Evolutionary conservation across 92 coral and sea anemone genomes (phyloP).

Genomic region (Phenganax subtilis): DNA sequence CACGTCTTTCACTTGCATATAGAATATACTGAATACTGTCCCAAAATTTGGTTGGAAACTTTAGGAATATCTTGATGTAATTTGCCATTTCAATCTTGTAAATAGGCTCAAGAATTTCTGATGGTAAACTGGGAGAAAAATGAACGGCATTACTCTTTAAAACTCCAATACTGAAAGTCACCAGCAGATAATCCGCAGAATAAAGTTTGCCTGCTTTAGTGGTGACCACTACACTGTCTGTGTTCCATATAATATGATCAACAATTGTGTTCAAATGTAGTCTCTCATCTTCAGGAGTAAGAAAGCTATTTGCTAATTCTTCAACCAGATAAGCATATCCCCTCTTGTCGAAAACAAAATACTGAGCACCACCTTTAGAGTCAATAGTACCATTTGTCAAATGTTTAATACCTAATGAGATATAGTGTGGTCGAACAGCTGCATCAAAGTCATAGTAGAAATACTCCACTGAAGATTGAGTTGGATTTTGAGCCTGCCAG

Average conservation of each 20-base stretch:
- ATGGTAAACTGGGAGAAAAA: slow-evolving; percentile 60
- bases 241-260: slow-evolving; percentile 48
- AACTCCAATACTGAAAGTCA: slow-evolving; percentile 82
- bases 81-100: slow-evolving; percentile 70
- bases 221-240: slow-evolving; percentile 49
- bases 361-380: slow-evolving; percentile 50
- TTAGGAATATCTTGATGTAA: slow-evolving; percentile 76
- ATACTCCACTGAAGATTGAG: slow-evolving; percentile 56
- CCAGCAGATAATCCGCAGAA: slow-evolving; percentile 61
- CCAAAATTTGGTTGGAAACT: slow-evolving; percentile 76
- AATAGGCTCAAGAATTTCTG: slow-evolving; percentile 67
- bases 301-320: slow-evolving; percentile 59
- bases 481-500: slow-evolving; percentile 61
- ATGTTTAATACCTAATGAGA: slow-evolving; percentile 50
- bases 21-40: slow-evolving; percentile 68
- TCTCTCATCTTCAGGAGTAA: slow-evolving; percentile 54
- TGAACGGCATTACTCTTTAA: slow-evolving; percentile 55
- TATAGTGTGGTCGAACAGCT: slow-evolving; percentile 66
- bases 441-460: slow-evolving; percentile 69
- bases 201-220: slow-evolving; percentile 52
- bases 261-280: slow-evolving; percentile 57
- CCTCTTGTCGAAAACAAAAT: slow-evolving; percentile 66
- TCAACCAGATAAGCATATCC: slow-evolving; percentile 60
- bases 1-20: slow-evolving; percentile 65
- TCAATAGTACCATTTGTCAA: slow-evolving; percentile 54